Percentiles rank a stretch among this genome's conserved stretches.
Conservation (phyloP, 2,888 invertebrate species). For the Caenorhabditis zanzibari region DNA sequence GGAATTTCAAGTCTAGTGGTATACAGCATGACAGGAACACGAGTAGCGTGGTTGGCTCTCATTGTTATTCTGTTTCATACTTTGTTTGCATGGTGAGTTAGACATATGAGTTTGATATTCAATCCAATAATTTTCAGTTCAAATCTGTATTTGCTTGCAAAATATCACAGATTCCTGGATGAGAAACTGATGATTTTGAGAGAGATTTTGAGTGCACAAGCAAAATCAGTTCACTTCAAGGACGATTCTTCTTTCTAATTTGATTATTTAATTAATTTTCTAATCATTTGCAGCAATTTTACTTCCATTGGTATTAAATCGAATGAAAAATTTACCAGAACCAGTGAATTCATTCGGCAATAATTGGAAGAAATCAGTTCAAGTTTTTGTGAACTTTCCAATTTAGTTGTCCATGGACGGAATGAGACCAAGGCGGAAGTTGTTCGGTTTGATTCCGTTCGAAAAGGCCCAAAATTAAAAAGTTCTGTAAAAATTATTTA, state of each 20-base stretch:
- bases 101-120: background rate
- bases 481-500: too few relatives aligned
- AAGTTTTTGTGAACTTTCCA: background rate
- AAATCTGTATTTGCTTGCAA: slow-evolving; percentile 61
- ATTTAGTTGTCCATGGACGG: too few relatives aligned
- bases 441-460: too few relatives aligned
- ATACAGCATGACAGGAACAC: slow-evolving; percentile 64
- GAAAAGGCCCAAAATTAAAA: too few relatives aligned
- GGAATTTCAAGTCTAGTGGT: slow-evolving; percentile 54
- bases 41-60: slow-evolving; percentile 56
- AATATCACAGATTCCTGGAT: slow-evolving; percentile 69
- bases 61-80: slow-evolving; percentile 48
- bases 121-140: slow-evolving; percentile 56
- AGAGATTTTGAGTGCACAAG: slow-evolving; percentile 67
- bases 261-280: slow-evolving; percentile 10
- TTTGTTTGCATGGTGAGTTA: slow-evolving; percentile 38
- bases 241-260: slow-evolving; percentile 50
- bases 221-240: slow-evolving; percentile 75
- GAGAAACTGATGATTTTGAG: slow-evolving; percentile 67
- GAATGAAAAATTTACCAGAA: slow-evolving; percentile 6
- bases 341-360: background rate
- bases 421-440: too few relatives aligned
- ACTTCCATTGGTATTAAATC: slow-evolving; percentile 7
- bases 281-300: background rate
- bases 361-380: background rate